Conservation (phyloP, 2,113 vertebrate species). For the Gallinago paraguaiae region DNA sequence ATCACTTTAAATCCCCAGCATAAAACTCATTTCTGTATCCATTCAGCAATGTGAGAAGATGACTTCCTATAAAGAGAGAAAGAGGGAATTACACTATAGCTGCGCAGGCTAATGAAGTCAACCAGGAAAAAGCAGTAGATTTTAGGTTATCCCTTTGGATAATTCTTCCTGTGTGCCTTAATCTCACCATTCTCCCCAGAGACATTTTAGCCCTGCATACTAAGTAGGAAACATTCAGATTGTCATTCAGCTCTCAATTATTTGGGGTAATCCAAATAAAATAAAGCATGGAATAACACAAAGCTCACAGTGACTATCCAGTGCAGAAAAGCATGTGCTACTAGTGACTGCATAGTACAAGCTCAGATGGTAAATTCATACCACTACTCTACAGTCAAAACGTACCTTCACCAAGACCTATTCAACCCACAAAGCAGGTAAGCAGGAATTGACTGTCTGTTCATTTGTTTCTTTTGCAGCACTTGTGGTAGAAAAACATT, state of each 20-base stretch:
- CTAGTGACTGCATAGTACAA: background rate
- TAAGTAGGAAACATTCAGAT: background rate
- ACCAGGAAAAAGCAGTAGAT: background rate
- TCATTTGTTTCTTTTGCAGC: background rate
- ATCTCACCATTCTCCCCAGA: conserved; percentile 28
- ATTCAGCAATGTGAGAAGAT: background rate
- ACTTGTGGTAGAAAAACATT: background rate
- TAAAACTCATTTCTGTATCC: background rate
- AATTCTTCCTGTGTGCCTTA: conserved; percentile 19
- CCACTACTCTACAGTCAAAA: background rate
- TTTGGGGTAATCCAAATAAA: background rate
- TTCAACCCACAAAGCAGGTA: background rate
- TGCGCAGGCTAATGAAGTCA: background rate
- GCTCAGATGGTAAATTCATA: background rate
- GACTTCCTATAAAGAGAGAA: background rate
- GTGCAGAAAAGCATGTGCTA: background rate
- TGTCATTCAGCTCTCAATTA: background rate
- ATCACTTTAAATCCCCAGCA: background rate
- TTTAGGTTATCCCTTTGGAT: conserved; percentile 27
- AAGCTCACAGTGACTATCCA: background rate
- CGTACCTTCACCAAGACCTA: background rate
- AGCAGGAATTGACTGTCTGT: background rate
- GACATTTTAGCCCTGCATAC: background rate
- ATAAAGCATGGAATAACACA: background rate
- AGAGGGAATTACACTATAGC: background rate